These are phyloP conservation scores for Aspidoscelis tigris DNA, from an alignment of 2,113 vertebrate species.

Conservation along the genomic window DNA sequence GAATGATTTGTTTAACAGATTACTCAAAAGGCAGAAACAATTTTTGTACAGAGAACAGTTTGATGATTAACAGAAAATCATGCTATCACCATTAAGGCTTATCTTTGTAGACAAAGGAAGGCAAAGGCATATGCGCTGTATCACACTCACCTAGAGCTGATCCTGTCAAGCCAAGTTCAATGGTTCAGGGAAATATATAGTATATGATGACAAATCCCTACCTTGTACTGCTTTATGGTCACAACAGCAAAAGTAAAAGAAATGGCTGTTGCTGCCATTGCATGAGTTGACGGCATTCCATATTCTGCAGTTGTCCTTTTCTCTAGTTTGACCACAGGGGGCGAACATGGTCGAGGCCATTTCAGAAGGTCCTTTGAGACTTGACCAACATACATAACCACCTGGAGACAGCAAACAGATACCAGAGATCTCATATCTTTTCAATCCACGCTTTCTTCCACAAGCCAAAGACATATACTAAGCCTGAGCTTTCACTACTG, in stretches of 20 bases:
- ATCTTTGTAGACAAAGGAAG: background rate
- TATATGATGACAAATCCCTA: constrained; percentile 41
- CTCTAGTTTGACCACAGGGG: constrained; percentile 93
- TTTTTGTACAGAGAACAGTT: background rate
- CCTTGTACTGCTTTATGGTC: constrained; percentile 85
- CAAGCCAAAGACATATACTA: background rate
- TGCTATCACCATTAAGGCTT: no score
- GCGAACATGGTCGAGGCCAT: constrained; percentile 89
- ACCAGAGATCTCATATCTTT: background rate
- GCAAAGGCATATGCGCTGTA: background rate
- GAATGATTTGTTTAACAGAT: background rate
- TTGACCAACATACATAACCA: constrained; percentile 97
- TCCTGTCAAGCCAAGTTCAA: background rate
- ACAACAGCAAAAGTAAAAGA: constrained; percentile 89
- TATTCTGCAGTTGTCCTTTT: constrained; percentile 84
- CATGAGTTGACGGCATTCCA: constrained; percentile 95
- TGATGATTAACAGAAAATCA: background rate
- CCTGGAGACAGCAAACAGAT: constrained; percentile 71
- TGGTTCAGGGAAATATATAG: background rate
- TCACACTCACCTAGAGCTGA: background rate
- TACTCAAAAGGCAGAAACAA: background rate
- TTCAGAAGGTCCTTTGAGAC: constrained; percentile 93
- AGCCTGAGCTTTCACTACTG: no score
- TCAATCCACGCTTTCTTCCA: constrained; percentile 12
- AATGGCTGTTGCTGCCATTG: constrained; percentile 93